Evolutionary conservation across 2,113 vertebrate genomes (phyloP), one percentile per base, ranked within the genome.

Genomic region (Propithecus coquereli): DNA sequence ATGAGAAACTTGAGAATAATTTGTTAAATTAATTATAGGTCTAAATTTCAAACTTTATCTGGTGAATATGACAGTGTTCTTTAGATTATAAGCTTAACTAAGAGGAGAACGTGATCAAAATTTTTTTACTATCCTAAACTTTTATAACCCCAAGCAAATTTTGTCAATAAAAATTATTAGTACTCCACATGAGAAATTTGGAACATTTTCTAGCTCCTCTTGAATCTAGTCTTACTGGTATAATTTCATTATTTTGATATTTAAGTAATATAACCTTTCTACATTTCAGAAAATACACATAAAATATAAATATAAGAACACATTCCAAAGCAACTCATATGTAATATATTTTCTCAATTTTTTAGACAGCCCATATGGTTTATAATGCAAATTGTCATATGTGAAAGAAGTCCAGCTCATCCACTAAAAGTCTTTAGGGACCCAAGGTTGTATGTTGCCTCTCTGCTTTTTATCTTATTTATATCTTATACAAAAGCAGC

Each of bases 211-310:
- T 37, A 91, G 50, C 17, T 94, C 71, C 5, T 90, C 57, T 71
- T 91, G 52, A 63, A 84, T 80, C 37, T 74, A 74, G 9, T 52
- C 11, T 59, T 96, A 65, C 1, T 93, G 43, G 47, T 68, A 65
- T 18, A 65, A 95, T 85, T 91, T 91, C 7, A 82, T 82, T 94
- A 82, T 73, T 95, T 95, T 73, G 90, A n/a, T 90, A 57, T 12
- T 54, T 54, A 94, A 90, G 47, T 54, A 82, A 70, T 52, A 2
- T 70, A 37, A 92, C 94, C 59, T 73, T 27, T 91, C 50, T 54
- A 71, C 22, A 71, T 65, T 89, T 95, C 10, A 74, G 40, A 96
- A 96, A 73, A 87, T 57, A 91, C 4, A 52, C 32, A 68, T 40
- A 85, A 91, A 91, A 97, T 47, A 18, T 34, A 91, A 82, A 85